Evolutionary conservation across 2,113 vertebrate genomes (phyloP).

Genomic region (Zapornia atra): DNA sequence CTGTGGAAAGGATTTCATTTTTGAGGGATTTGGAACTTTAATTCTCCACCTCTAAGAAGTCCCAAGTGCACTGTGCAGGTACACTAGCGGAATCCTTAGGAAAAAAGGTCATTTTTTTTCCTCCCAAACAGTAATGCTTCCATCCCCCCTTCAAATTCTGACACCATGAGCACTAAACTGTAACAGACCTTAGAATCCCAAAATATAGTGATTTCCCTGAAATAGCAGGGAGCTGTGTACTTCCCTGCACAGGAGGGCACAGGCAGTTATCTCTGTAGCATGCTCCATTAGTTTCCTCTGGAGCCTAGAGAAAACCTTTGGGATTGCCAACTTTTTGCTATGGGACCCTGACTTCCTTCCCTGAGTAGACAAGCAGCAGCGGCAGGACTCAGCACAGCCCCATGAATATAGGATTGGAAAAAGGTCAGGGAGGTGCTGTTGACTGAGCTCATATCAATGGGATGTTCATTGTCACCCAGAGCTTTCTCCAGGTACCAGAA

Average conservation of each 20-base stretch:
- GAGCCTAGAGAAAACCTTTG: neutral
- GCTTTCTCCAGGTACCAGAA: neutral
- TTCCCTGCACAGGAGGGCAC: neutral
- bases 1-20: neutral
- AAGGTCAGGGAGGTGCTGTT: neutral
- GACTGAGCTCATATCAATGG: neutral
- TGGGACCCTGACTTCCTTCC: no score
- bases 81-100: neutral
- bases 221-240: neutral
- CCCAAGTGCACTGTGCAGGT: neutral
- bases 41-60: neutral
- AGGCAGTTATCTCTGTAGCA: neutral
- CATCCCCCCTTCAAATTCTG: neutral
- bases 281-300: rapidly evolving
- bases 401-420: rapidly evolving
- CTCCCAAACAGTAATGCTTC: neutral
- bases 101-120: rapidly evolving
- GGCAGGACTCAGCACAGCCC: rapidly evolving
- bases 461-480: rapidly evolving
- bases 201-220: neutral
- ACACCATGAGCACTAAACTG: neutral
- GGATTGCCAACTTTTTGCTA: rapidly evolving
- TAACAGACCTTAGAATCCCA: neutral
- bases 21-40: neutral
- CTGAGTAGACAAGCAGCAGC: rapidly evolving